Evolutionary conservation across 1,140 invertebrate species (phyloP).

Genomic region (Zaprionus lachaisei): DNA sequence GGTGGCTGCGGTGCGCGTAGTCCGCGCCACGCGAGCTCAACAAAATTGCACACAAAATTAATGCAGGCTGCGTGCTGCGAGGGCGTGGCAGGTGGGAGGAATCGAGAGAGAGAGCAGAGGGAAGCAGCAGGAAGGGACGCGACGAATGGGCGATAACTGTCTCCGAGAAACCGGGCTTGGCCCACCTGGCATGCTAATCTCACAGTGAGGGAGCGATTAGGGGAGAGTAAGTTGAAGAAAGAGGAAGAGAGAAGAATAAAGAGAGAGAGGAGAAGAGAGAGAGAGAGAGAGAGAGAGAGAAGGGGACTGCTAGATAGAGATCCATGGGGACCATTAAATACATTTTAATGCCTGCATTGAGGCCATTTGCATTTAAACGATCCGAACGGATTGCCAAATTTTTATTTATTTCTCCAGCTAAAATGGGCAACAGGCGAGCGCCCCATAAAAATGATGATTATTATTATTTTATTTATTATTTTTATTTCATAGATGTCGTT

Average conservation of each 20-base stretch:
- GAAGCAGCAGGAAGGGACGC: neutral
- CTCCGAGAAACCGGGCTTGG: neutral
- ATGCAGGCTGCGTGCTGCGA: conserved; percentile 59
- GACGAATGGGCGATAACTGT: neutral
- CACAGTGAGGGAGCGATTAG: neutral
- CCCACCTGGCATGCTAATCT: neutral
- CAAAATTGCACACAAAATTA: conserved; percentile 58
- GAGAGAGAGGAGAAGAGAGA: neutral
- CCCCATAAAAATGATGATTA: conserved; percentile 16
- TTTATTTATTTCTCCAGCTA: conserved; percentile 29
- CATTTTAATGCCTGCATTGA: conserved; percentile 57
- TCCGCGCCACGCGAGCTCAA: neutral
- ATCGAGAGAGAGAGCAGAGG: too few relatives aligned
- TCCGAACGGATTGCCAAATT: conserved; percentile 22
- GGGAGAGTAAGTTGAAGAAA: neutral
- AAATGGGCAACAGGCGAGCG: conserved; percentile 32
- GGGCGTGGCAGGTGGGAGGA: neutral
- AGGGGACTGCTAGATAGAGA: neutral
- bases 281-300: neutral
- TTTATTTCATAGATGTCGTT: conserved; percentile 15
- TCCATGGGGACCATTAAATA: conserved; percentile 55
- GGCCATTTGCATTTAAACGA: conserved; percentile 74
- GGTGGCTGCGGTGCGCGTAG: conserved; percentile 68
- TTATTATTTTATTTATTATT: conserved; percentile 47
- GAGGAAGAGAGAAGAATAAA: neutral